Evolutionary conservation across 2,888 invertebrate genomes (phyloP).

Genomic region (Brachypalpus laphriformis): DNA sequence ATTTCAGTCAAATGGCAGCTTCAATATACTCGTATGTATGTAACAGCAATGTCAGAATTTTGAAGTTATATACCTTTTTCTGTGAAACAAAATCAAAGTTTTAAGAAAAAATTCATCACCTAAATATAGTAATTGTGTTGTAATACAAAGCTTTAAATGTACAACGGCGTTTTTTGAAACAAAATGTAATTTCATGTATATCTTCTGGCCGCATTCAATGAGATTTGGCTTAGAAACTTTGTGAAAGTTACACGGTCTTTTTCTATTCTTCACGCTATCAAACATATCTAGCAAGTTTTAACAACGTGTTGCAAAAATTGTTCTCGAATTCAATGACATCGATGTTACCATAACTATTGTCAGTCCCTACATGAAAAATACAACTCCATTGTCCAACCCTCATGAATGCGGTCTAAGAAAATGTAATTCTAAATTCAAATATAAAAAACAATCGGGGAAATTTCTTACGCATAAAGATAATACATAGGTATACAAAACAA

Average conservation of each 20-base stretch:
- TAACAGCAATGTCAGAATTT: background rate
- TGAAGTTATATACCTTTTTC: background rate
- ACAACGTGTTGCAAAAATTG: background rate
- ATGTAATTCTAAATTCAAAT: background rate
- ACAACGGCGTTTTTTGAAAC: constrained; percentile 32
- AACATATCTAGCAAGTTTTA: constrained; percentile 42
- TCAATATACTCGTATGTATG: background rate
- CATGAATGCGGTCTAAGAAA: background rate
- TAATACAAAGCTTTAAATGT: constrained; percentile 64
- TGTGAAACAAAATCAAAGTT: background rate
- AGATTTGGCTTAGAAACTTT: background rate
- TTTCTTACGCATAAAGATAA: constrained; percentile 31
- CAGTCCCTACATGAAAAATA: background rate
- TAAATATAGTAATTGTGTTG: constrained; percentile 50
- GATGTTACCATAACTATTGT: background rate
- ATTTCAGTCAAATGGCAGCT: background rate
- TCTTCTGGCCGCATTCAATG: constrained; percentile 9
- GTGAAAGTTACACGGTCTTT: background rate
- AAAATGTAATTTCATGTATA: constrained; percentile 2
- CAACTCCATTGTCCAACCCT: background rate
- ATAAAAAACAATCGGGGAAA: constrained; percentile 39
- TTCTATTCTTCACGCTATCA: background rate
- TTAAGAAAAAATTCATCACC: constrained; percentile 11
- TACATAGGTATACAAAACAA: no score
- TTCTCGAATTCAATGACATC: background rate